These are phyloP conservation scores for Stictonetta naevosa DNA, from an alignment of 2,113 vertebrate genomes.

Conservation along the genomic window DNA sequence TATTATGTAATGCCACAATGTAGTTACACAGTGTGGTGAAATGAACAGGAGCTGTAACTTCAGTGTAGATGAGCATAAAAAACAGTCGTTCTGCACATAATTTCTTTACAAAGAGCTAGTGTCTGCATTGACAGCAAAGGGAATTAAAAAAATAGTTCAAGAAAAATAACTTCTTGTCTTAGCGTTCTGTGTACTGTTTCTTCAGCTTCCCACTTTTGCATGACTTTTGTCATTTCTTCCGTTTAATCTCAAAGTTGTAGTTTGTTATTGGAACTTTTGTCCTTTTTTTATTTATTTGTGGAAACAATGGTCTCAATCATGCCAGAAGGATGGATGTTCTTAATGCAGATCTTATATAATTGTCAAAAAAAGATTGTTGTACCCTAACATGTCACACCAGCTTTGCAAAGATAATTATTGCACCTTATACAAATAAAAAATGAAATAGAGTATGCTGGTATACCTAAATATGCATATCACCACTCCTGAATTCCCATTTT, in stretches of 20 bases:
- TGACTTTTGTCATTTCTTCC: neutral
- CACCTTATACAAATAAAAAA: neutral
- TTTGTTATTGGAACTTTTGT: neutral
- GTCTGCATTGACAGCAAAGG: neutral
- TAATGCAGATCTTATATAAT: neutral
- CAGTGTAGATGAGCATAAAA: neutral
- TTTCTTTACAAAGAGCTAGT: neutral
- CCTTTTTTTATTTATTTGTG: neutral
- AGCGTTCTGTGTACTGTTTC: neutral
- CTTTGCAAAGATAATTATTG: neutral
- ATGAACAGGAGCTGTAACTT: neutral
- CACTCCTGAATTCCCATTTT: neutral
- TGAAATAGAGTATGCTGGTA: neutral
- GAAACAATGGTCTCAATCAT: neutral
- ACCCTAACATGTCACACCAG: neutral
- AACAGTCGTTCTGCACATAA: neutral
- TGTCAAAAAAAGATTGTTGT: neutral
- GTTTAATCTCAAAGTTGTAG: neutral
- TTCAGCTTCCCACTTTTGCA: neutral
- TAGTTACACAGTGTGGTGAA: fast-evolving
- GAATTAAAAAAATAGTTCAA: neutral
- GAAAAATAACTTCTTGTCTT: neutral
- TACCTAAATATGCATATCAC: neutral
- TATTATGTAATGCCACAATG: neutral
- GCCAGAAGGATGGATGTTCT: neutral